Evolutionary conservation across 2,113 vertebrate species (phyloP).

Genomic region (Cyanistes caeruleus): DNA sequence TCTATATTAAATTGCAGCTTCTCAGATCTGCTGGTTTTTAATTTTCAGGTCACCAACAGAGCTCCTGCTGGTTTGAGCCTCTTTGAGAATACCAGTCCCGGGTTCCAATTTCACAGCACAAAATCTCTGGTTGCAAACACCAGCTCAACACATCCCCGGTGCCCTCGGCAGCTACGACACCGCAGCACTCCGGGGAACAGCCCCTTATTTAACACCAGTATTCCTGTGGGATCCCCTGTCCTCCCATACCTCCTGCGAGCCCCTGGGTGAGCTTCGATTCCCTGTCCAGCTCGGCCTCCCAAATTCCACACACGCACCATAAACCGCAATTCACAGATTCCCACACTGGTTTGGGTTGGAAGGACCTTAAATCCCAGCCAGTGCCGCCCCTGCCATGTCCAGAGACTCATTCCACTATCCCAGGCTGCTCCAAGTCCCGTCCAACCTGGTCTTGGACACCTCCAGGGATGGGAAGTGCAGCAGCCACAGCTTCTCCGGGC

Average conservation of each 20-base stretch:
- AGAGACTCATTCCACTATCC: accelerated
- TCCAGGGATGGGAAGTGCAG: accelerated
- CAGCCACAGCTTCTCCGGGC: background rate
- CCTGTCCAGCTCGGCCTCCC: background rate
- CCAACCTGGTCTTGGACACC: accelerated
- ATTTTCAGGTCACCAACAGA: background rate
- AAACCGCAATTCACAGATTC: accelerated
- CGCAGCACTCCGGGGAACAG: accelerated
- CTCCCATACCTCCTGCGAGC: background rate
- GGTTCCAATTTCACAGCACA: background rate
- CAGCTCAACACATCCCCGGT: accelerated
- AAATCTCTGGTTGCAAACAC: background rate
- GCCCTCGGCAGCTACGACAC: background rate
- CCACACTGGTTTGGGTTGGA: accelerated
- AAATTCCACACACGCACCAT: accelerated
- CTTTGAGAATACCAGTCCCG: accelerated
- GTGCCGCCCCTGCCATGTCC: background rate
- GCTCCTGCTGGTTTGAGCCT: background rate
- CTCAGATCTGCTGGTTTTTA: background rate
- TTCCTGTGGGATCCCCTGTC: background rate
- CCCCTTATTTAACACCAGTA: background rate
- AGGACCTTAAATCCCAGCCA: background rate
- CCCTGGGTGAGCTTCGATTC: background rate
- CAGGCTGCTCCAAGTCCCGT: accelerated
- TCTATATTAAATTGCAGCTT: accelerated